Conservation (phyloP, 2,888 invertebrate genomes). For the Metacarcinus magister region DNA sequence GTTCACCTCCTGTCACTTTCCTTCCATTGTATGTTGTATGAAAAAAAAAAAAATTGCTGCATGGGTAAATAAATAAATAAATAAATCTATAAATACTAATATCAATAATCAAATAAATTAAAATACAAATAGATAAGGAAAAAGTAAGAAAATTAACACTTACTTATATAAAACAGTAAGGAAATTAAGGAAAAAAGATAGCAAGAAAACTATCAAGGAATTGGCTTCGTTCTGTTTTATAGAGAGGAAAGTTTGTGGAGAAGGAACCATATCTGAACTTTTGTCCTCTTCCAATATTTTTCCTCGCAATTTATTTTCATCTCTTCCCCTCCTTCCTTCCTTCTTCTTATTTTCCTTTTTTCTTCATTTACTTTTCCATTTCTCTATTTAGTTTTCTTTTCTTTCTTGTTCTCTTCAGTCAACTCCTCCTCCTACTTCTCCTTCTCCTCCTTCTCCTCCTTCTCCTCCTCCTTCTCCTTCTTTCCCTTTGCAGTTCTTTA, state of each 20-base stretch:
- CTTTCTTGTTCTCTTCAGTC: neutral
- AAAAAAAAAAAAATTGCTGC: neutral
- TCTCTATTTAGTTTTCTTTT: neutral
- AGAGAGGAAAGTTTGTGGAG: constrained; percentile 5
- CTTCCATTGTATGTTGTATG: neutral
- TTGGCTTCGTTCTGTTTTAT: constrained; percentile 6
- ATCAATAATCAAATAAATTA: neutral
- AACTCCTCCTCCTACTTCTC: neutral
- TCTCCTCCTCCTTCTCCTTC: neutral
- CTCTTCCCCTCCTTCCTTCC: neutral
- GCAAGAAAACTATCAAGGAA: neutral
- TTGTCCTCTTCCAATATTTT: neutral
- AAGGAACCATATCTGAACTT: neutral
- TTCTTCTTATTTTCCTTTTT: neutral
- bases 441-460: neutral
- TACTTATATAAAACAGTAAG: too few species aligned
- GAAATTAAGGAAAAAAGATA: neutral
- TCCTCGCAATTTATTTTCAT: neutral
- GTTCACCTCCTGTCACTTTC: neutral
- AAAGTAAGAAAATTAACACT: neutral
- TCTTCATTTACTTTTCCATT: neutral
- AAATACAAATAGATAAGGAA: neutral
- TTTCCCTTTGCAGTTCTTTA: neutral
- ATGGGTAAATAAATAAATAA: neutral
- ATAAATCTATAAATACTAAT: neutral